phyloP scores from a whole-genome alignment of 2,888 invertebrate species.

The Stenichneumon culpator region DNA sequence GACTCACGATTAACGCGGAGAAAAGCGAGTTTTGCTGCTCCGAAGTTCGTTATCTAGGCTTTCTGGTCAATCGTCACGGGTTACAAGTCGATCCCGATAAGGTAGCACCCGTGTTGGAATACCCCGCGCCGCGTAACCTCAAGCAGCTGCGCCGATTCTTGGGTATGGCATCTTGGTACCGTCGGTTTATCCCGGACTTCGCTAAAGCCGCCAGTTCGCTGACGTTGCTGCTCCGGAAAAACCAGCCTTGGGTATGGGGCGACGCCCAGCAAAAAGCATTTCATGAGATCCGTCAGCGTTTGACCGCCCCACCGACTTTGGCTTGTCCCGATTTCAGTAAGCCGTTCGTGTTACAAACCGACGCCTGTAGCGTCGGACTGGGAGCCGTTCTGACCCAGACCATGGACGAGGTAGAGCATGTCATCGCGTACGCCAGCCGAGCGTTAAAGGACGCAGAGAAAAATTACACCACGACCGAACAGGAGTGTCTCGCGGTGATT shows the following conservation, averaged over 20 bases:
- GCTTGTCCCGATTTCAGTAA: too few relatives aligned
- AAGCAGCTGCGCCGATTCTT: slow-evolving; percentile 42
- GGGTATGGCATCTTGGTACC: slow-evolving; percentile 40
- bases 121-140: slow-evolving; percentile 19
- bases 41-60: slow-evolving; percentile 26
- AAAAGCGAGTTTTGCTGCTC: slow-evolving; percentile 11
- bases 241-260: slow-evolving; percentile 36
- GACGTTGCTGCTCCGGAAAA: slow-evolving; percentile 22
- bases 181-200: slow-evolving; percentile 41
- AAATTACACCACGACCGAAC: slow-evolving; percentile 47
- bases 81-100: slow-evolving; percentile 43
- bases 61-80: slow-evolving; percentile 11
- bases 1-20: slow-evolving; percentile 54
- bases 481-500: slow-evolving; percentile 71
- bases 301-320: too few relatives aligned
- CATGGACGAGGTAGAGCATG: too few relatives aligned
- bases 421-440: too few relatives aligned
- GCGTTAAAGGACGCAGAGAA: background rate
- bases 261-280: slow-evolving; percentile 45
- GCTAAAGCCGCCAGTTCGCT: background rate
- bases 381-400: too few relatives aligned
- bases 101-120: background rate
- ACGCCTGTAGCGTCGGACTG: too few relatives aligned
- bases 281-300: slow-evolving; percentile 21
- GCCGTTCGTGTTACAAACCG: too few relatives aligned